Evolutionary conservation across 2,888 invertebrate species (phyloP).

Genomic region (Drosophila austrosaltans): DNA sequence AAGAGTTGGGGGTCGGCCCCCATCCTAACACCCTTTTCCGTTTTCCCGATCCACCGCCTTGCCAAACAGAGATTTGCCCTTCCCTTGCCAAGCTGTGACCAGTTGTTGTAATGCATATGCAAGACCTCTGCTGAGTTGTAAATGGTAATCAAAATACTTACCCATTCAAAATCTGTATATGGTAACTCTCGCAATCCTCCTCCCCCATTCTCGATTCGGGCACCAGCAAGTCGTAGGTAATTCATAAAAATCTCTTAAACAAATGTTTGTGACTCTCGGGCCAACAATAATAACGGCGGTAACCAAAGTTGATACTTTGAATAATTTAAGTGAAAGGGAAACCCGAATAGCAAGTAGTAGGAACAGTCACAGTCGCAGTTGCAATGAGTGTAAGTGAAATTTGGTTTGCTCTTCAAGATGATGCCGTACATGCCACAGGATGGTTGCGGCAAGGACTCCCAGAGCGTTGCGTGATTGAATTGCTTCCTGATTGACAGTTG

Average conservation of each 20-base stretch:
- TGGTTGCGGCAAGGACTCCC: constrained; percentile 32
- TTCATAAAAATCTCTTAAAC: constrained; percentile 77
- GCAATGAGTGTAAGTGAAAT: neutral
- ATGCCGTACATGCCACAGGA: neutral
- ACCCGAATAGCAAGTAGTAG: neutral
- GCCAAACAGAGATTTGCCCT: neutral
- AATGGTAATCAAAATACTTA: constrained; percentile 59
- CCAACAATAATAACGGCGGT: constrained; percentile 51
- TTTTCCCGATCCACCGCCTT: neutral
- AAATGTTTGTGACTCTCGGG: constrained; percentile 63
- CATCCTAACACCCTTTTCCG: neutral
- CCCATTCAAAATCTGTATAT: constrained; percentile 69
- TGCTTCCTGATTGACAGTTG: constrained; percentile 81
- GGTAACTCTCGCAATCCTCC: neutral
- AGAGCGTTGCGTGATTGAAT: constrained; percentile 77
- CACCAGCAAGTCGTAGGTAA: constrained; percentile 39
- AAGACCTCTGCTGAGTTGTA: constrained; percentile 51
- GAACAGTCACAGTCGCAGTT: too few species aligned
- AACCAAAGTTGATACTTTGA: constrained; percentile 22
- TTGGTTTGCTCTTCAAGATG: constrained; percentile 9
- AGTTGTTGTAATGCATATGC: constrained; percentile 36
- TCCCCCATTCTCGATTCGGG: neutral
- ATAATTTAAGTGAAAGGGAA: constrained; percentile 31
- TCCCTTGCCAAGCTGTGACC: constrained; percentile 13
- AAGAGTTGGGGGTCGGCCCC: constrained; percentile 13